Evolutionary conservation across 2,113 vertebrate species (phyloP).

Genomic region (Jaculus jaculus): DNA sequence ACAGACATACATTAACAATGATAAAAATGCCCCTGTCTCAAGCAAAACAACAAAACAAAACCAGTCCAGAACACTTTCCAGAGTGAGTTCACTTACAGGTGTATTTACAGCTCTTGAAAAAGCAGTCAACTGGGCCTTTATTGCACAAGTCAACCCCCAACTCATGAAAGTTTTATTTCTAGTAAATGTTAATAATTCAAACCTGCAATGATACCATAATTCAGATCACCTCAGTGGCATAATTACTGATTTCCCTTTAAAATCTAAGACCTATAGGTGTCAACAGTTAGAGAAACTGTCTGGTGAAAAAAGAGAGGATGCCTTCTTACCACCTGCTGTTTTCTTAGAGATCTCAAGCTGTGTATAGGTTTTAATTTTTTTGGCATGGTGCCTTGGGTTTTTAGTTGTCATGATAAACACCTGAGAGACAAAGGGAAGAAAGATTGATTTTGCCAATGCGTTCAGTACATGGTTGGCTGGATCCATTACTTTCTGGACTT

Average conservation of each 20-base stretch:
- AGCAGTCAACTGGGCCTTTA: neutral
- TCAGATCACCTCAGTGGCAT: neutral
- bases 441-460: neutral
- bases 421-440: neutral
- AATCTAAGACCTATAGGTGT: slow-evolving; percentile 11
- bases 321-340: neutral
- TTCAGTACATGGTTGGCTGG: neutral
- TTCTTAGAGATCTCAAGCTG: neutral
- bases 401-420: neutral
- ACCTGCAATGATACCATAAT: neutral
- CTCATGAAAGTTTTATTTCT: neutral
- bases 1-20: too few species aligned
- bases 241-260: neutral
- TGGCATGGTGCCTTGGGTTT: neutral
- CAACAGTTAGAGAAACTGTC: neutral
- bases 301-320: neutral
- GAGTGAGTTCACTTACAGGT: neutral
- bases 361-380: neutral
- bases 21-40: too few species aligned
- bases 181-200: neutral
- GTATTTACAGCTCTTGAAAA: neutral
- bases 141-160: neutral
- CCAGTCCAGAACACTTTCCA: neutral
- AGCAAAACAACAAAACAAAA: neutral
- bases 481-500: neutral